Conservation (phyloP, 2,113 vertebrate genomes). For the Miniopterus natalensis region DNA sequence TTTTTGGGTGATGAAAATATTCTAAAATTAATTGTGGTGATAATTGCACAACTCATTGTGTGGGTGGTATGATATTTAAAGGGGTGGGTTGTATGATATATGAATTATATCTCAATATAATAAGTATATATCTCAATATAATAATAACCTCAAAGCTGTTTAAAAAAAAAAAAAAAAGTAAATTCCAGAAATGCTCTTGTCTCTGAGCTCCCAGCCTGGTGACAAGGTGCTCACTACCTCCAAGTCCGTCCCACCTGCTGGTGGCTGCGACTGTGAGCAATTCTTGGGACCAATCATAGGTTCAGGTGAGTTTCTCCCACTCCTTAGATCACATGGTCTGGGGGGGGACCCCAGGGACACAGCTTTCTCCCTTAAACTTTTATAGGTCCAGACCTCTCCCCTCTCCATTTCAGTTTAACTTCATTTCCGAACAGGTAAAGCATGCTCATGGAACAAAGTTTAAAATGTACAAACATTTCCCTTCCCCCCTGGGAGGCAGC, state of each 20-base stretch:
- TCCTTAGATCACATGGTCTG: not conserved
- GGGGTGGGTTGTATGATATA: not conserved
- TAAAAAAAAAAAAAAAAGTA: not conserved
- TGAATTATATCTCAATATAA: not conserved
- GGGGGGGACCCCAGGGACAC: not conserved
- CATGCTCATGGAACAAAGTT: not conserved
- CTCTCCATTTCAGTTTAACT: not conserved
- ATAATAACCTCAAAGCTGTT: not conserved
- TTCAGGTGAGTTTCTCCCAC: not conserved
- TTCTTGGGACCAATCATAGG: not conserved
- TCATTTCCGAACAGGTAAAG: not conserved
- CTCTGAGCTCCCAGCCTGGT: not conserved
- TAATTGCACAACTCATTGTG: not conserved
- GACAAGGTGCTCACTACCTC: not conserved
- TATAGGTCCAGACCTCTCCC: not conserved
- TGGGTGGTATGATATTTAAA: not conserved
- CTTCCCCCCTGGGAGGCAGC: not conserved
- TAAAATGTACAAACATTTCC: not conserved
- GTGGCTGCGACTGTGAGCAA: not conserved
- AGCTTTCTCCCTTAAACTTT: not conserved
- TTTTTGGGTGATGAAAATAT: not conserved
- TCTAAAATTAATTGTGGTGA: not conserved
- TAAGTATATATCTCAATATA: not conserved
- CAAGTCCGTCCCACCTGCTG: not conserved
- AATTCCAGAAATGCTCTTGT: not conserved